Conservation (phyloP, 1,140 invertebrate genomes). For the Zaprionus ornatus region DNA sequence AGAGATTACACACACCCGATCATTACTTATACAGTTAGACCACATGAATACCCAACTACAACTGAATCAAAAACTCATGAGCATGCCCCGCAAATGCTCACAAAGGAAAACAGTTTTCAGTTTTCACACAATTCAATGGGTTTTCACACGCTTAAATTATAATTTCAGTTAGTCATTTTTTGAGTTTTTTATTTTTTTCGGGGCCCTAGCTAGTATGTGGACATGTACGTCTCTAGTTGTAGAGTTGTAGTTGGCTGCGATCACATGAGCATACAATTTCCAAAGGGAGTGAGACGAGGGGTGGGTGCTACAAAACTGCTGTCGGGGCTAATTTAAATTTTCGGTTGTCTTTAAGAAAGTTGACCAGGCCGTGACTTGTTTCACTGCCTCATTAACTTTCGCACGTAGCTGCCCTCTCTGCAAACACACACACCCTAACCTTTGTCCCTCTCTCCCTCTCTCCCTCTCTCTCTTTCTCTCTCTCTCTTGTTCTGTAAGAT, state of each 20-base stretch:
- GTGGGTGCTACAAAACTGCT: conserved; percentile 49
- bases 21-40: conserved; percentile 68
- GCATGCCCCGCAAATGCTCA: conserved; percentile 61
- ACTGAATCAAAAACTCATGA: conserved; percentile 49
- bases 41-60: conserved; percentile 50
- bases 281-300: neutral
- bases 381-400: conserved; percentile 78
- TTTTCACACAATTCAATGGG: conserved; percentile 78
- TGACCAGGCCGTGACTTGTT: conserved; percentile 69
- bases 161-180: conserved; percentile 74
- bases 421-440: neutral
- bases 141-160: conserved; percentile 81
- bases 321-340: conserved; percentile 75
- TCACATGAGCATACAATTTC: conserved; percentile 75
- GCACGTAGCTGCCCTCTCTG: conserved; percentile 52
- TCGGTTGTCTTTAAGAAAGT: conserved; percentile 69
- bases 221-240: conserved; percentile 28
- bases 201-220: conserved; percentile 22
- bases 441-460: conserved; percentile 3
- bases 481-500: conserved; percentile 50
- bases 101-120: conserved; percentile 50
- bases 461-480: neutral
- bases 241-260: conserved; percentile 31
- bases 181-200: conserved; percentile 42
- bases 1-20: conserved; percentile 36